A percentile compares a stretch with the other conserved stretches of the same genome.
Conservation (phyloP, 2,113 vertebrate genomes). For the Oophaga pumilio region DNA sequence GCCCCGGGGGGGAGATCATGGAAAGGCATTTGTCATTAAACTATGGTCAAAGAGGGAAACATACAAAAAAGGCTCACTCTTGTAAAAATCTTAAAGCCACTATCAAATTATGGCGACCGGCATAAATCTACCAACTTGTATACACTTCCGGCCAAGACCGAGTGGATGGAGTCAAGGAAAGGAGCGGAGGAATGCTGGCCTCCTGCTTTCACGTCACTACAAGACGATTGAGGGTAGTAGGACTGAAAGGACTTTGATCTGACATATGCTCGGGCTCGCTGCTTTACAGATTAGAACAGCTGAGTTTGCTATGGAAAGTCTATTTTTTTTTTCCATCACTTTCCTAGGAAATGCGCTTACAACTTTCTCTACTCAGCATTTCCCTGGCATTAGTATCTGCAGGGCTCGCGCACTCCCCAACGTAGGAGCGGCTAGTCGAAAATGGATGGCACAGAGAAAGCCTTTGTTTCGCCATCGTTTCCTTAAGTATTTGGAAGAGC, state of each 20-base stretch:
- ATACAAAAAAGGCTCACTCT: background rate
- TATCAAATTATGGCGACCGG: constrained; percentile 34
- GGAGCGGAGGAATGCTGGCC: constrained; percentile 30
- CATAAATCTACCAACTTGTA: constrained; percentile 18
- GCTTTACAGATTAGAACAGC: background rate
- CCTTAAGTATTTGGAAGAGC: constrained; percentile 7
- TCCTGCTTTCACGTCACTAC: background rate
- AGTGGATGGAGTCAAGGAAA: background rate
- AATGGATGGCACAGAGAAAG: background rate
- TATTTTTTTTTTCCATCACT: background rate
- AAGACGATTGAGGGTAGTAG: constrained; percentile 15
- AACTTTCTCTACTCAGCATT: background rate
- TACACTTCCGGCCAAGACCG: background rate
- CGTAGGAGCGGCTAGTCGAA: background rate
- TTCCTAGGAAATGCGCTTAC: background rate
- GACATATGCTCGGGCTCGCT: background rate
- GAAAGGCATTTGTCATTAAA: too few species aligned
- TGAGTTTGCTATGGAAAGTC: background rate
- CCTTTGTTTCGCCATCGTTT: constrained; percentile 1
- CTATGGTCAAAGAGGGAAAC: background rate
- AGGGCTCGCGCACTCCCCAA: background rate
- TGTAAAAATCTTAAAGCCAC: background rate
- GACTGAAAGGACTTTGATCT: constrained; percentile 19
- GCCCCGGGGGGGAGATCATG: background rate
- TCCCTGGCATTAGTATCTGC: background rate